Percentiles rank a stretch among this genome's conserved stretches.
phyloP scores from a whole-genome alignment of 2,113 vertebrate species.

The Bubalus kerabau region DNA sequence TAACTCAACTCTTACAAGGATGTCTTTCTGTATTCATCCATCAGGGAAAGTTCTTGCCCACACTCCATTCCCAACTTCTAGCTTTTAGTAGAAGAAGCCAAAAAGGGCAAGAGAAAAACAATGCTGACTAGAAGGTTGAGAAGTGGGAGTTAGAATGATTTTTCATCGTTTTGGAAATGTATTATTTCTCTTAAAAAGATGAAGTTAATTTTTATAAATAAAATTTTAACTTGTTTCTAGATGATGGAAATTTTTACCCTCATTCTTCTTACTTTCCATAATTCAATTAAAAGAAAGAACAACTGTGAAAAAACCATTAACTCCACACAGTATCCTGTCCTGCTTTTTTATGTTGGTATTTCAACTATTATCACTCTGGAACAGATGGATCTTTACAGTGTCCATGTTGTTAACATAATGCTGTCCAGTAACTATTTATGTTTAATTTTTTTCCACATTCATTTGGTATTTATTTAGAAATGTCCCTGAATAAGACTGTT shows the following conservation, averaged over 20 bases:
- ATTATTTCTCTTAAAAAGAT: neutral
- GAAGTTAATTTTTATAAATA: neutral
- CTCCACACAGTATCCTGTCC: neutral
- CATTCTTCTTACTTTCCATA: neutral
- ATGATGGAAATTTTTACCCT: neutral
- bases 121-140: neutral
- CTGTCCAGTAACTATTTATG: neutral
- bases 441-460: neutral
- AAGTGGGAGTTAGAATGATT: neutral
- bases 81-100: neutral
- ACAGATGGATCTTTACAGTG: neutral
- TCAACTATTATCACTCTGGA: neutral
- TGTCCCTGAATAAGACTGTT: neutral
- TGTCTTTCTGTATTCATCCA: neutral
- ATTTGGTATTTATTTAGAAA: slow-evolving; percentile 32
- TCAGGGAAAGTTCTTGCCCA: neutral
- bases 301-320: neutral
- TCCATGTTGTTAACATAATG: neutral
- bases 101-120: neutral
- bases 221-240: neutral
- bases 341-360: neutral
- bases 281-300: slow-evolving; percentile 5
- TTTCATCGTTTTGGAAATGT: neutral
- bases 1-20: neutral
- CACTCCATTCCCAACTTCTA: neutral